Conservation (phyloP, 1,140 invertebrate species). For the Sycophaga agraensis region DNA sequence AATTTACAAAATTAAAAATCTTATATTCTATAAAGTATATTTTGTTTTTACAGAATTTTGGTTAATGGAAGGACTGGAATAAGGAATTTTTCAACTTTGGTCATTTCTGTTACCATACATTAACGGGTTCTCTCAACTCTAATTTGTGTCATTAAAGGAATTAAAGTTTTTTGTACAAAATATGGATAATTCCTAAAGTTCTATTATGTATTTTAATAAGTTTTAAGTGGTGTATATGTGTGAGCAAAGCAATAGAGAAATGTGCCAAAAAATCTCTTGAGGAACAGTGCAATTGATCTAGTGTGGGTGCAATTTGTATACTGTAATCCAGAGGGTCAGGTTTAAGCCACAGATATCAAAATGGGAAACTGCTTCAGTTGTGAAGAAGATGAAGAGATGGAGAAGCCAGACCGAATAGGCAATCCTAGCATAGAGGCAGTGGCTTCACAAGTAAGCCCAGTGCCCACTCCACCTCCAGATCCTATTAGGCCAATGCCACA, state of each 20-base stretch:
- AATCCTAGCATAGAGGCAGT: conserved; percentile 65
- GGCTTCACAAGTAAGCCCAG: conserved; percentile 63
- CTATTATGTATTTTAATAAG: background rate
- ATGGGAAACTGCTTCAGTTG: conserved; percentile 76
- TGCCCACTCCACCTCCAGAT: conserved; percentile 67
- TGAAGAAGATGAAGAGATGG: conserved; percentile 64
- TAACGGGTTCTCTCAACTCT: background rate
- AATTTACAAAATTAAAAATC: background rate
- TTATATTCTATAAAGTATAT: background rate
- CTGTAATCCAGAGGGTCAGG: background rate
- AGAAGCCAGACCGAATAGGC: conserved; percentile 64
- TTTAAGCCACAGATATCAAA: conserved; percentile 32
- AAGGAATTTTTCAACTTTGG: background rate
- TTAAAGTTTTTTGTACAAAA: background rate
- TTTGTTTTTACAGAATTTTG: background rate
- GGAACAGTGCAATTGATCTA: background rate
- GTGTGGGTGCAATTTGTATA: background rate
- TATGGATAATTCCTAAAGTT: background rate
- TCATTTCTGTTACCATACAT: background rate
- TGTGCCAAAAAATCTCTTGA: conserved; percentile 6
- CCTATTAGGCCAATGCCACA: conserved; percentile 67
- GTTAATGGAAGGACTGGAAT: background rate
- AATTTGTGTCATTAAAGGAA: background rate
- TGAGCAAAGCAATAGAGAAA: background rate
- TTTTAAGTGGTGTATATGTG: conserved; percentile 1